Evolutionary conservation across 2,888 invertebrate genomes (phyloP), one percentile per base, ranked within the genome.

Genomic region (Caenorhabditis macrosperma): DNA sequence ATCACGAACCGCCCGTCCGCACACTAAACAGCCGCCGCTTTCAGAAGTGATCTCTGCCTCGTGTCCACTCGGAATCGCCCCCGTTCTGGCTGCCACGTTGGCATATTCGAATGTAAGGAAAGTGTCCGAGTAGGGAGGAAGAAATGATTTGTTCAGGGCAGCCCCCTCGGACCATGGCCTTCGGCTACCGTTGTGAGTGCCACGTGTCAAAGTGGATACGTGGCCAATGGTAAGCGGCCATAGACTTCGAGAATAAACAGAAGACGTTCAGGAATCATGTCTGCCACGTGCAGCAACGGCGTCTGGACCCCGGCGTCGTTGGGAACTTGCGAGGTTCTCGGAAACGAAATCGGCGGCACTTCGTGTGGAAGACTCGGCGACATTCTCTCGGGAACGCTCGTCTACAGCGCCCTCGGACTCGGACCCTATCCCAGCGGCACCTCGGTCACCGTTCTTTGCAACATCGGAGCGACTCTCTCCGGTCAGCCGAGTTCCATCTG

Each of bases 361-460:
- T 38, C 72, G 0, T 80, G 80, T 50, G 69, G 64, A 2, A 35
- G 67, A 59, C 46, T 75, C 7, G 69, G 61, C 4, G 66, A 60
- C n/a, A 41, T 52, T 24, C 24, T 80, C 4, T 68, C 52, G 0
- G 80, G 80, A 46, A 75, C 80, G 24, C 61, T 76, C 1, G 46
- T 71, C 12, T 75, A 76, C 52, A 76, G 75, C 50, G 55, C 69
- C 6, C 30, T 79, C 3, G 74, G 74, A 0, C 9, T 64, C 9
- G 79, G 79, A n/a, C 74, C 79, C 17, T 80, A 80, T 57, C 67
- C 80, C n/a, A 50, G 80, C 10, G 87, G 86, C 38, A 84, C 87
- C 6, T 69, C 79, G 2, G 86, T 81, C 15, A 82, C 85, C 22
- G 57, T 87, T 4, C 78, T 79, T 7, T 88, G 88, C 61, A 82